A percentile compares a stretch with the other conserved stretches of the same genome.
These are phyloP conservation scores for Chiridota heheva DNA, from an alignment of 35 echinoderm and acorn worm species.

Conservation along the genomic window DNA sequence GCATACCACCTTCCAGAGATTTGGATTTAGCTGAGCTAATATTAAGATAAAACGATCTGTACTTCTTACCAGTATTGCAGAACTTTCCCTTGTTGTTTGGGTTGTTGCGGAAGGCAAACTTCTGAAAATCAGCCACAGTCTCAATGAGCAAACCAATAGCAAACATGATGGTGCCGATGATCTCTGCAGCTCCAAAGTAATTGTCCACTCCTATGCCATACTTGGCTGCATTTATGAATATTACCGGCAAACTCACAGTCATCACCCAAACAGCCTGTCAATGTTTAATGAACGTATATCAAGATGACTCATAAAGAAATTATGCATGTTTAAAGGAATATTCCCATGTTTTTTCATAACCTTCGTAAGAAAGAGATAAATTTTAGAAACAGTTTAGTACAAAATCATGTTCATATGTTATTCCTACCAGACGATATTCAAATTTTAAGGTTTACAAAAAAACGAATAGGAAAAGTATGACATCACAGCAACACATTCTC, in stretches of 20 bases:
- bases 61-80: conserved; percentile 63
- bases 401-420: too few relatives aligned
- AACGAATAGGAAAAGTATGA: too few relatives aligned
- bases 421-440: too few relatives aligned
- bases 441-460: too few relatives aligned
- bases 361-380: too few relatives aligned
- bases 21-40: too few relatives aligned
- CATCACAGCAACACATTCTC: too few relatives aligned
- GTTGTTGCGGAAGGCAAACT: conserved; percentile 86
- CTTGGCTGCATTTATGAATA: conserved; percentile 69
- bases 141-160: conserved; percentile 67
- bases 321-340: too few relatives aligned
- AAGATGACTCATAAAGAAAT: neutral
- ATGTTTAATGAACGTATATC: neutral
- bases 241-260: conserved; percentile 80
- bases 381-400: too few relatives aligned
- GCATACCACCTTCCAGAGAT: too few relatives aligned
- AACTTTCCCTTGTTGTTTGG: conserved; percentile 83
- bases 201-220: neutral
- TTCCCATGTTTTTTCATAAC: too few relatives aligned
- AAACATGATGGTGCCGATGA: conserved; percentile 68
- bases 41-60: neutral
- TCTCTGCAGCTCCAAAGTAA: conserved; percentile 55
- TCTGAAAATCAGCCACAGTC: conserved; percentile 77
- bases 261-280: conserved; percentile 84